Percentiles rank a stretch among this genome's conserved stretches.
Conservation (phyloP, 2,797 vertebrate genomes). For the Capromys pilorides region DNA sequence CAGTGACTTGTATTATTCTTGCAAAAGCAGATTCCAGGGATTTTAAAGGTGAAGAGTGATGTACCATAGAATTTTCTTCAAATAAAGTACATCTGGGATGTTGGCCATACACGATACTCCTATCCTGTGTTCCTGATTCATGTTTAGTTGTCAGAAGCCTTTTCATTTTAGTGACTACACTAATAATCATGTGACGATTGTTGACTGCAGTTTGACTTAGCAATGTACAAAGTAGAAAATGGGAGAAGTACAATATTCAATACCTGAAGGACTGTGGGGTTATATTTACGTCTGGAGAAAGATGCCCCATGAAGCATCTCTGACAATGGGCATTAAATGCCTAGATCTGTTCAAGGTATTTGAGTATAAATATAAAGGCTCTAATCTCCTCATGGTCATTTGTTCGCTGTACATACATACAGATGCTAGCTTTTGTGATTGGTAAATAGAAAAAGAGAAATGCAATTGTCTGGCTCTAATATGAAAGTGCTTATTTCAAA, state of each 20-base stretch:
- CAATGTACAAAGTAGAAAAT: conserved; percentile 15
- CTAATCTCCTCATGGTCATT: neutral
- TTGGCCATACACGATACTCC: neutral
- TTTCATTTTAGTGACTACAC: conserved; percentile 78
- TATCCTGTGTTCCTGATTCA: conserved; percentile 9
- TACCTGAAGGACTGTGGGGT: conserved; percentile 19
- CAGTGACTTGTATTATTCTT: conserved; percentile 54
- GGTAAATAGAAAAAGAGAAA: conserved; percentile 3
- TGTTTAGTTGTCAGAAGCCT: conserved; percentile 71
- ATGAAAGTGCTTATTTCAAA: neutral
- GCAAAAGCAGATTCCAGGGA: conserved; percentile 46
- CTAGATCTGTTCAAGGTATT: conserved; percentile 3
- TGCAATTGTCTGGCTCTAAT: conserved; percentile 14
- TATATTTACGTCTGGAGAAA: conserved; percentile 29
- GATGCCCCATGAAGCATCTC: neutral
- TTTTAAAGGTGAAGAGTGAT: conserved; percentile 53
- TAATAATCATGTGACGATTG: conserved; percentile 74
- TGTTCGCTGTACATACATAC: conserved; percentile 3
- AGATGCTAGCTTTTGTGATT: neutral
- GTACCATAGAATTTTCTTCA: conserved; percentile 19
- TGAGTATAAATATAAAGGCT: neutral
- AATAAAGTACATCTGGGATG: neutral
- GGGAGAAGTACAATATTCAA: neutral
- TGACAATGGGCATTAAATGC: neutral
- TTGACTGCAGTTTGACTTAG: conserved; percentile 76